Evolutionary conservation across 37 sponge, comb jelly and placozoan genomes (phyloP).

Genomic region (Corticium candelabrum): DNA sequence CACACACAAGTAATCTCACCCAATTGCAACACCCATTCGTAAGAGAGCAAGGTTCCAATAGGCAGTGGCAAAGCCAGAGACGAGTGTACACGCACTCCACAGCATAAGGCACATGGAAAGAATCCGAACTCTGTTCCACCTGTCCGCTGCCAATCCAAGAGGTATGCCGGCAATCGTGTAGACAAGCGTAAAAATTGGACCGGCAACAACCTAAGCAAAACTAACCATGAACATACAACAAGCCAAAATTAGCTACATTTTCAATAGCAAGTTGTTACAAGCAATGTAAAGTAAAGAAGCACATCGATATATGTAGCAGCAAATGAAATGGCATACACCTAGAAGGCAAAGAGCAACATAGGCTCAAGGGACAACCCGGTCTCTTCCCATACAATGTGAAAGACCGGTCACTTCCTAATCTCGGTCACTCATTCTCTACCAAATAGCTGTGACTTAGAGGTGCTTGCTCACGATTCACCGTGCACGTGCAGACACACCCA

Average conservation of each 20-base stretch:
- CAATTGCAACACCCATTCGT: slow-evolving; percentile 26
- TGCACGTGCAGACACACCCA: no score
- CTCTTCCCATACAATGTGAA: no score
- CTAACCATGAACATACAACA: background rate
- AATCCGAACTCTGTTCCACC: slow-evolving; percentile 23
- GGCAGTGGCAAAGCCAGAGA: slow-evolving; percentile 34
- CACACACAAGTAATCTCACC: slow-evolving; percentile 3
- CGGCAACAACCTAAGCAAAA: slow-evolving; percentile 29
- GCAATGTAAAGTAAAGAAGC: no score
- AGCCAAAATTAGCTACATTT: background rate
- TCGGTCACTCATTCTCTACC: no score
- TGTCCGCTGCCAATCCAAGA: slow-evolving; percentile 47
- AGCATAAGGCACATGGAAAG: slow-evolving; percentile 29
- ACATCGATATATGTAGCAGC: background rate
- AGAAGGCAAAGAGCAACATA: no score
- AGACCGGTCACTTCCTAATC: no score
- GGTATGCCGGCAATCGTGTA: slow-evolving; percentile 54
- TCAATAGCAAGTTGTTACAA: no score
- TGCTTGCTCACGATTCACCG: no score
- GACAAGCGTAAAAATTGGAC: slow-evolving; percentile 51
- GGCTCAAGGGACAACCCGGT: no score
- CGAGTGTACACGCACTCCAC: slow-evolving; percentile 61
- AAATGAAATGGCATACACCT: background rate
- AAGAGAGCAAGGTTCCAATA: slow-evolving; percentile 55
- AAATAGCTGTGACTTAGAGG: no score